Percentiles rank a stretch among this genome's conserved stretches.
phyloP scores from a whole-genome alignment of 92 coral and sea anemone genomes.

The Paramuricea clavata region DNA sequence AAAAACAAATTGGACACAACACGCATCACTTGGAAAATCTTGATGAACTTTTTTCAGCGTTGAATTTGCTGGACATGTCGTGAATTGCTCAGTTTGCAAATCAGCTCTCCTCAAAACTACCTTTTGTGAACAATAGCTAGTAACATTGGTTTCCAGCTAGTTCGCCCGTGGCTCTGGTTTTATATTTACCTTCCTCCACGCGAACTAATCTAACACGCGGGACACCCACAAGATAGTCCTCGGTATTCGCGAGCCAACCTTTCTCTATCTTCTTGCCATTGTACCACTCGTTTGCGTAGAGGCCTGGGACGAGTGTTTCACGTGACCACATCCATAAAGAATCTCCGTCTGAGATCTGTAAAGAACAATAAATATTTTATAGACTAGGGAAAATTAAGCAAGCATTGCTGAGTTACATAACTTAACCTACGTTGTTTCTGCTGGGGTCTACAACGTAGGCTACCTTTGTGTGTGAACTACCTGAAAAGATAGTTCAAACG shows the following conservation, averaged over 20 bases:
- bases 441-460: no score
- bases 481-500: no score
- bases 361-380: neutral
- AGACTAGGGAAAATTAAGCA: neutral
- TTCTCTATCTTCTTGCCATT: slow-evolving; percentile 72
- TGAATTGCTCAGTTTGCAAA: no score
- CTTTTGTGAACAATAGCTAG: no score
- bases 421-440: no score
- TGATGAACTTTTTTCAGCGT: no score
- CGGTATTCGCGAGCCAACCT: slow-evolving; percentile 81
- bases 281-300: slow-evolving; percentile 87
- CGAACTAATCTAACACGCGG: slow-evolving; percentile 90
- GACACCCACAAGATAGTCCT: slow-evolving; percentile 93
- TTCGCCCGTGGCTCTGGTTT: neutral
- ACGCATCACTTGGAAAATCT: no score
- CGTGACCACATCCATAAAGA: slow-evolving; percentile 88
- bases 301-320: slow-evolving; percentile 78
- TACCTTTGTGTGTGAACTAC: no score
- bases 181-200: slow-evolving; percentile 75
- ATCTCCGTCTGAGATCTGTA: slow-evolving; percentile 69
- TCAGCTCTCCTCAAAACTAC: no score
- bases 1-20: no score
- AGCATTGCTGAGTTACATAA: neutral
- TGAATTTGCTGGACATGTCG: no score
- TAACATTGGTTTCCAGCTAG: no score